phyloP scores from a whole-genome alignment of 2,113 vertebrate species.

The Perca flavescens region DNA sequence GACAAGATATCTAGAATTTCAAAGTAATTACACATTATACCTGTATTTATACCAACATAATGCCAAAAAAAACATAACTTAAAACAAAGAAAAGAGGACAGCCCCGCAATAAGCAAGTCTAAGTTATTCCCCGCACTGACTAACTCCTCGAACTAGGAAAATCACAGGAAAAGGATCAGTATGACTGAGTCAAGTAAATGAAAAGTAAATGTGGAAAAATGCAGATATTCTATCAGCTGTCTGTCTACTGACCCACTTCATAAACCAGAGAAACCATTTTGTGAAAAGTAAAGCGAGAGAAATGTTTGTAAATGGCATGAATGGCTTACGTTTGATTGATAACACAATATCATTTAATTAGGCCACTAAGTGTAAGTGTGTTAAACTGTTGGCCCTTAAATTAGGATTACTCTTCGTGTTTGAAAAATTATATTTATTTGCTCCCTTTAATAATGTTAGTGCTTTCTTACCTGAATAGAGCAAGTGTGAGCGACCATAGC shows the following conservation, averaged over 20 bases:
- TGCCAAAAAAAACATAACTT: neutral
- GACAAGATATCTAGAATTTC: neutral
- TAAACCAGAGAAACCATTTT: neutral
- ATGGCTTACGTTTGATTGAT: neutral
- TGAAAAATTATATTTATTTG: neutral
- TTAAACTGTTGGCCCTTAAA: neutral
- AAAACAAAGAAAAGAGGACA: neutral
- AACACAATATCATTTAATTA: neutral
- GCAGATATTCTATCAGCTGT: neutral
- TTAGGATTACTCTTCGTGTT: neutral
- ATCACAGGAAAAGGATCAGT: neutral
- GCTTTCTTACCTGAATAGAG: conserved; percentile 91
- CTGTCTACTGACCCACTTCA: neutral
- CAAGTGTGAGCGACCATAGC: conserved; percentile 98
- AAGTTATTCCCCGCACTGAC: neutral
- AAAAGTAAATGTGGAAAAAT: neutral
- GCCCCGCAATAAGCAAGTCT: too few species aligned
- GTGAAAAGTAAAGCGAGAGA: neutral
- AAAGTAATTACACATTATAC: neutral
- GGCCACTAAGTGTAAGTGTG: neutral
- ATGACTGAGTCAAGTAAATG: neutral
- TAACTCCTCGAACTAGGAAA: neutral
- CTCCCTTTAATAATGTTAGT: neutral
- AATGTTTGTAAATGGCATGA: neutral
- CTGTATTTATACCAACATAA: too few species aligned